These are phyloP conservation scores for Anabas testudineus DNA, from an alignment of 2,797 vertebrate species.

Conservation along the genomic window DNA sequence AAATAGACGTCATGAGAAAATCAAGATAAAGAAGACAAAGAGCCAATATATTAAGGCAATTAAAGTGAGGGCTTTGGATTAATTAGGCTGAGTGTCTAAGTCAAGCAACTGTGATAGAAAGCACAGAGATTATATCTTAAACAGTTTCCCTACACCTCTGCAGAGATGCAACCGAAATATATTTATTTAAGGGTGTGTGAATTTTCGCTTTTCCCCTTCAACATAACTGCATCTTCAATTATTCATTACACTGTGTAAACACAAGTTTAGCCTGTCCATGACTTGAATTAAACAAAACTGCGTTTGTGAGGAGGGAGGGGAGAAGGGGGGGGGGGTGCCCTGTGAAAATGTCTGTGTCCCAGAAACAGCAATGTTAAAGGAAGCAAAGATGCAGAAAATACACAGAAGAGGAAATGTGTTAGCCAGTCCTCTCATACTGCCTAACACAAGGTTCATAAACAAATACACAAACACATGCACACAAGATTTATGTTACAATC, in stretches of 20 bases:
- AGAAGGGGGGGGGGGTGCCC: not conserved
- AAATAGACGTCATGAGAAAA: constrained; percentile 75
- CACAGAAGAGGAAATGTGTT: not conserved
- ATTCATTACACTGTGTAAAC: constrained; percentile 49
- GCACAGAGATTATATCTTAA: constrained; percentile 53
- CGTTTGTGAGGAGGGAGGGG: constrained; percentile 5
- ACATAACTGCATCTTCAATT: constrained; percentile 58
- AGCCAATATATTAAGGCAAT: constrained; percentile 79
- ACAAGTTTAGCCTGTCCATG: constrained; percentile 64
- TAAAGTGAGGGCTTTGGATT: constrained; percentile 71
- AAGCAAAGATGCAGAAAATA: constrained; percentile 12
- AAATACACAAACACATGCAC: constrained; percentile 11
- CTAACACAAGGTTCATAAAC: not conserved
- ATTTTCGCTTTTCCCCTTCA: constrained; percentile 32
- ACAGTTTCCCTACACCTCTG: constrained; percentile 30
- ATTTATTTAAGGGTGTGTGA: constrained; percentile 34
- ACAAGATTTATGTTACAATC: constrained; percentile 12
- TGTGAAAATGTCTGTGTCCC: constrained; percentile 32
- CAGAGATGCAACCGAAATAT: constrained; percentile 24
- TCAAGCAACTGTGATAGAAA: constrained; percentile 61
- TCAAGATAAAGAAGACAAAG: constrained; percentile 79
- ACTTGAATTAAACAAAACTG: constrained; percentile 60
- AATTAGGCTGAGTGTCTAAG: constrained; percentile 71
- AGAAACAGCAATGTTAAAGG: constrained; percentile 14
- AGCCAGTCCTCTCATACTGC: not conserved